Evolutionary conservation across 2,797 vertebrate genomes (phyloP), one percentile per base, ranked within the genome.

Genomic region (Austrolebias charrua): DNA sequence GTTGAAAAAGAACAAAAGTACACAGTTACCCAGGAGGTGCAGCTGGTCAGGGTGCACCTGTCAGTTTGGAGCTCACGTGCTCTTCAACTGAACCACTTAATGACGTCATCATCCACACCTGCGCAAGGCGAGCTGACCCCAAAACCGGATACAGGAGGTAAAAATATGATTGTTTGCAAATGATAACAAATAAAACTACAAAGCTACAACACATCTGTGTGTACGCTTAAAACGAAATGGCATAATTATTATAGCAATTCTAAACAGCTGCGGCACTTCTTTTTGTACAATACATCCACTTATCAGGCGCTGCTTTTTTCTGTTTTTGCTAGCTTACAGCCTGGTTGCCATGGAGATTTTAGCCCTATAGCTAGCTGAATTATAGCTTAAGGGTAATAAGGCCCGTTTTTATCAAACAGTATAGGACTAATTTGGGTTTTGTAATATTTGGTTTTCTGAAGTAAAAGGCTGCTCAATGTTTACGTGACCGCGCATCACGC

Each of bases 401-500:
- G 24, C 24, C 24, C 24, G 24, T 24, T 24, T 3, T 24, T 24
- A 2, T 24, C 24, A 24, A 24, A 3, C 24, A 24, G 24, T 24
- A n/a, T n/a, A 24, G 24, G 24, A 24, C 2, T 24, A 24, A 24
- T 24, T 24, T 24, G 24, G 24, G 24, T 2, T 24, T 18, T 18
- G 16, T 18, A 11, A 19, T 14, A 2, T 8, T 10, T 24, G 33
- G 15, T 28, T 51, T 43, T 18, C 19, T 28, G 16, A 19, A 2
- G 6, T 13, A 9, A 47, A 59, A 20, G 11, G 9, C 51, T 46
- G 7, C 31, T 33, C 7, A 33, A 33, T 38, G 16, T 13, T 49
- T 35, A 46, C 62, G 50, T 44, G 79, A 63, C 53, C 72, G 71
- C 71, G 68, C 78, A 54, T 60, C 33, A 1, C 2, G 7, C 16